These are phyloP conservation scores for Brachyptera risi DNA, from an alignment of 2,888 invertebrate species.

Conservation along the genomic window DNA sequence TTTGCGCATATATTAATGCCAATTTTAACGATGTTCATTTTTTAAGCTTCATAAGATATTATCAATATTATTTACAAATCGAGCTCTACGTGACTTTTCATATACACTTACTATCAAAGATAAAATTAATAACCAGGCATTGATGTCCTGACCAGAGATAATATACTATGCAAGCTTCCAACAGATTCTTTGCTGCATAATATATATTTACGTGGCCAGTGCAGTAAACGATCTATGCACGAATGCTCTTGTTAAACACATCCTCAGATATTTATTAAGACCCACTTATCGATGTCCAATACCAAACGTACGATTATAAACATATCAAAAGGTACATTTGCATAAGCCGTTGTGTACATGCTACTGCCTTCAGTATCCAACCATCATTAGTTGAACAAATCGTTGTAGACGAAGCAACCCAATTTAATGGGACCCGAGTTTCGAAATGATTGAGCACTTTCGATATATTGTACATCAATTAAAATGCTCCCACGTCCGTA, in stretches of 20 bases:
- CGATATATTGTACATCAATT: constrained; percentile 11
- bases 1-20: no score
- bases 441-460: constrained; percentile 7
- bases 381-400: constrained; percentile 5
- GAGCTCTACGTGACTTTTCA: no score
- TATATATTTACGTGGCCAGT: neutral
- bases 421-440: constrained; percentile 8
- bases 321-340: constrained; percentile 15
- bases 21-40: no score
- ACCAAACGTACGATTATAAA: constrained; percentile 5
- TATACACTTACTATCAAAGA: no score
- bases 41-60: no score
- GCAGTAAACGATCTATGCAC: neutral
- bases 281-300: constrained; percentile 1
- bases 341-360: neutral
- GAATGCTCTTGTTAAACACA: neutral
- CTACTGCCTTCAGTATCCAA: no score
- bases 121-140: no score
- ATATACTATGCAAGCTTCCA: neutral
- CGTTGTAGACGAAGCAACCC: neutral
- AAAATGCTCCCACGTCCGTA: constrained; percentile 11
- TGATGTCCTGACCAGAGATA: no score
- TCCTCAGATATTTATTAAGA: constrained; percentile 3
- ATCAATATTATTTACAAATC: no score
- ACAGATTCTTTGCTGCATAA: neutral